A percentile compares a stretch with the other conserved stretches of the same genome.
These are phyloP conservation scores for Ibycter americanus DNA, from an alignment of 2,797 vertebrate species.

Conservation along the genomic window DNA sequence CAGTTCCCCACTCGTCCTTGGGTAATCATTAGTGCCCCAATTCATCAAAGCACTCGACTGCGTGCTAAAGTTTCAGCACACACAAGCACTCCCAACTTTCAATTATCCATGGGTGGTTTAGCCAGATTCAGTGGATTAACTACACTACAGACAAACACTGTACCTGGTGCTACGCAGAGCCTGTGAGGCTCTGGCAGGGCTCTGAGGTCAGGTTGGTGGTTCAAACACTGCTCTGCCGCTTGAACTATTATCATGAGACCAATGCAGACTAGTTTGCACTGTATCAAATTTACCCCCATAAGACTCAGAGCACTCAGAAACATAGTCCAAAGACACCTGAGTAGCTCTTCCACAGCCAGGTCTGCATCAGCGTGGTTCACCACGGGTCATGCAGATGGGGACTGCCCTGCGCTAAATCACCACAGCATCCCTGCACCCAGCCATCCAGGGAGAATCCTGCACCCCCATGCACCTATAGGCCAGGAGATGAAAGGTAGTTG, in stretches of 20 bases:
- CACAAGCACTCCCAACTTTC: background rate
- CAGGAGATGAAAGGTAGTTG: background rate
- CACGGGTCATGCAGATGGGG: background rate
- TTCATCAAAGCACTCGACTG: background rate
- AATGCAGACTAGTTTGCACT: background rate
- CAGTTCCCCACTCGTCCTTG: background rate
- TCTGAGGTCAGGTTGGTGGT: background rate
- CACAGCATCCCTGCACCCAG: background rate
- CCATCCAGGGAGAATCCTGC: background rate
- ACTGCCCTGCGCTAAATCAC: background rate
- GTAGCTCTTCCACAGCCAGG: background rate
- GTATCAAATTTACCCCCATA: accelerated
- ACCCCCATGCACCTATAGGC: accelerated
- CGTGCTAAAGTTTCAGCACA: background rate
- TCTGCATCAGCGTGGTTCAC: background rate
- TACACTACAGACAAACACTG: background rate
- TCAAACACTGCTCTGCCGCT: background rate
- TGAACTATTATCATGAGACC: background rate
- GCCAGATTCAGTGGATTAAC: background rate
- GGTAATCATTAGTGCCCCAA: background rate
- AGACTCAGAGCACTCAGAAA: background rate
- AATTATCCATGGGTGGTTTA: background rate
- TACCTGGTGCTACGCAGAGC: background rate
- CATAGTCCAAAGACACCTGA: background rate
- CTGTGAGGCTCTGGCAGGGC: background rate